Conservation (phyloP, 64 coral and sea anemone species). For the Pachyseris speciosa region DNA sequence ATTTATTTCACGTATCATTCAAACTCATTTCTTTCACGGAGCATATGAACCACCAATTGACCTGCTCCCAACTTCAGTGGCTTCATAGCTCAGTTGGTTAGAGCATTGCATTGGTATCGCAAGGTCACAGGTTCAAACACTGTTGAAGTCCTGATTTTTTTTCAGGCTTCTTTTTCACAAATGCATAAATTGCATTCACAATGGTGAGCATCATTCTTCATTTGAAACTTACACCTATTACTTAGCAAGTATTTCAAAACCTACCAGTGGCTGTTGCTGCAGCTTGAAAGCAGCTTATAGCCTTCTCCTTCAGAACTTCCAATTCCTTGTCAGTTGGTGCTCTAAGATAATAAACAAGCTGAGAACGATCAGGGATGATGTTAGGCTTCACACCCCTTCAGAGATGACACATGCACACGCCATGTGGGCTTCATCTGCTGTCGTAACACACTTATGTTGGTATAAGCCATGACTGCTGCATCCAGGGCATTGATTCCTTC, state of each 20-base stretch:
- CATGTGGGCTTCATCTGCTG: constrained; percentile 94
- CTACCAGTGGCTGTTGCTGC: constrained; percentile 86
- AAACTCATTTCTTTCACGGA: too few species aligned
- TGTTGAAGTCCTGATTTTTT: too few species aligned
- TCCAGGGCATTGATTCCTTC: constrained; percentile 90
- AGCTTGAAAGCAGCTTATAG: constrained; percentile 70
- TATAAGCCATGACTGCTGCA: constrained; percentile 87
- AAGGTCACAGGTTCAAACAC: too few species aligned
- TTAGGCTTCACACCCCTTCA: constrained; percentile 80
- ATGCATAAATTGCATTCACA: too few species aligned
- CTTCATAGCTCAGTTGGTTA: too few species aligned
- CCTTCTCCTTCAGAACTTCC: constrained; percentile 44
- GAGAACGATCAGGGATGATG: constrained; percentile 79
- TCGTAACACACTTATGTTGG: constrained; percentile 62
- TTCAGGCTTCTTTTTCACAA: too few species aligned
- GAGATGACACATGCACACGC: constrained; percentile 79
- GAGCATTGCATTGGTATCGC: too few species aligned
- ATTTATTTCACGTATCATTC: too few species aligned
- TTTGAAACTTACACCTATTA: neutral
- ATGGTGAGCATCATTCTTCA: neutral
- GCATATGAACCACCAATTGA: too few species aligned
- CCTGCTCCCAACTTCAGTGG: too few species aligned
- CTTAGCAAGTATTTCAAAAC: neutral
- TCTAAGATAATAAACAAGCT: constrained; percentile 66
- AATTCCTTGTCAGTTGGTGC: constrained; percentile 57